Evolutionary conservation across 2,797 vertebrate genomes (phyloP).

Genomic region (Tauraco hartlaubi): DNA sequence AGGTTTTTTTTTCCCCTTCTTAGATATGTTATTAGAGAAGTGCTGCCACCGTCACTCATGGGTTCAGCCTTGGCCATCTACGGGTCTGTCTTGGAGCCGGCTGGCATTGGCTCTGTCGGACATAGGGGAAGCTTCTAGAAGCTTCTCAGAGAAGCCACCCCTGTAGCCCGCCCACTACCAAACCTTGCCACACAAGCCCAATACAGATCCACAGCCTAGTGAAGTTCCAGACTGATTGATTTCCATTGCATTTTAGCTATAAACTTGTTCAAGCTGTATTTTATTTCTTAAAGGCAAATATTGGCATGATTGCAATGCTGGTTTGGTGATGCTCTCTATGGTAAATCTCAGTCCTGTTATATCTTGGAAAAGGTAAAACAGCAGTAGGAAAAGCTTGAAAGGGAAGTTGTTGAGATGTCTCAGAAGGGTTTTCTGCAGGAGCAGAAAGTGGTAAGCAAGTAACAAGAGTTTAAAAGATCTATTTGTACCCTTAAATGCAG

Average conservation of each 20-base stretch:
- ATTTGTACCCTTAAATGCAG: background rate
- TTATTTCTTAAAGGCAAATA: background rate
- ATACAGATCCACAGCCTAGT: background rate
- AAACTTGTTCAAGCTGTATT: background rate
- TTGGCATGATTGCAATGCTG: background rate
- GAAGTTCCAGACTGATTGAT: background rate
- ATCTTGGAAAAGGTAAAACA: background rate
- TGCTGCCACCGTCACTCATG: fast-evolving
- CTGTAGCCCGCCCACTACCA: too few species aligned
- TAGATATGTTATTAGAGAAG: background rate
- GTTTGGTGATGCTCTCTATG: background rate
- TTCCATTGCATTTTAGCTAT: background rate
- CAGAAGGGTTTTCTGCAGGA: background rate
- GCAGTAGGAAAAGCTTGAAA: background rate
- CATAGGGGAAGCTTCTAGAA: too few species aligned
- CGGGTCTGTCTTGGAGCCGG: too few species aligned
- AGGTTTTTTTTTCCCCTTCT: background rate
- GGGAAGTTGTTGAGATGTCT: background rate
- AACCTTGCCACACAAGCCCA: too few species aligned
- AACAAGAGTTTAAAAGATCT: background rate
- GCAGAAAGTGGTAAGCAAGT: background rate
- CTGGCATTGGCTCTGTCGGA: too few species aligned
- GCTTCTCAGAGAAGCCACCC: too few species aligned
- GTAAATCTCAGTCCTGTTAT: background rate
- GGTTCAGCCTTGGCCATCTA: too few species aligned